phyloP scores from a whole-genome alignment of 2,113 vertebrate species.

The Phaethon lepturus region DNA sequence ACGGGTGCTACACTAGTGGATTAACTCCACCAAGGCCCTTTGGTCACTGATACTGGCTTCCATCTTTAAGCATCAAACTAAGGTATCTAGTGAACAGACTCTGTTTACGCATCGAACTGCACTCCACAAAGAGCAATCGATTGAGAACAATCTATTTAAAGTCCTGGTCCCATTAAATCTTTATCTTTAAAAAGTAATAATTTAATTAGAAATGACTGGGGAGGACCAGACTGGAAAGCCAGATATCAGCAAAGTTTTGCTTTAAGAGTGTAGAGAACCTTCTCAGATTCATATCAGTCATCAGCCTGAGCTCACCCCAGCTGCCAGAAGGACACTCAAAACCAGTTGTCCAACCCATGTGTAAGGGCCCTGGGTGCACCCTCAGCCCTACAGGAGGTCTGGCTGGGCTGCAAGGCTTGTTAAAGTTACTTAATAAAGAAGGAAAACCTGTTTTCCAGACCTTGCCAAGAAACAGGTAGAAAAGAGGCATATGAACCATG shows the following conservation, averaged over 20 bases:
- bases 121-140: neutral
- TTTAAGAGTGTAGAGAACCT: neutral
- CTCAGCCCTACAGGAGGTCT: neutral
- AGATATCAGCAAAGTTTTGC: neutral
- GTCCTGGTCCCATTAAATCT: neutral
- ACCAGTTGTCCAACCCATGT: neutral
- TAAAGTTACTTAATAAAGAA: neutral
- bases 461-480: neutral
- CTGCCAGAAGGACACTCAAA: neutral
- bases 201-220: neutral
- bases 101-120: accelerated
- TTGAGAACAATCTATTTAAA: neutral
- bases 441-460: neutral
- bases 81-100: neutral
- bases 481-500: neutral
- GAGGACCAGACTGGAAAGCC: neutral
- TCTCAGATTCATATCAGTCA: neutral
- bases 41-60: neutral
- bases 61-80: neutral
- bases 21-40: neutral
- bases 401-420: accelerated
- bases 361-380: accelerated
- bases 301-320: neutral
- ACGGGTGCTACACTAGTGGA: accelerated
- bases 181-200: neutral